Percentiles rank a stretch among this genome's conserved stretches.
phyloP scores from a whole-genome alignment of 2,113 vertebrate genomes.

The Machaerirhynchus nigripectus region DNA sequence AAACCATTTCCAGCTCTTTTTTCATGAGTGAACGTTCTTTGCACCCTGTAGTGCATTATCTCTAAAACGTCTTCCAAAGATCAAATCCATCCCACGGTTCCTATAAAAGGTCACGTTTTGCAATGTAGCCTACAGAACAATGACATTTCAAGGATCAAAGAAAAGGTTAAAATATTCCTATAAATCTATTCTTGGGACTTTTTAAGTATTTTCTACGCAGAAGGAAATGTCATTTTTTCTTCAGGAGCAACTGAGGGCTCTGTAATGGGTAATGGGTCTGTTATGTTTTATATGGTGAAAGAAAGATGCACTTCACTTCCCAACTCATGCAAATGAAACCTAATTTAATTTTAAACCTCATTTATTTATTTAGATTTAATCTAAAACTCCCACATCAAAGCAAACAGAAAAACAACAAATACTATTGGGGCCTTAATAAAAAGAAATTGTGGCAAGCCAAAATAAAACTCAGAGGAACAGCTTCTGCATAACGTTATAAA shows the following conservation, averaged over 20 bases:
- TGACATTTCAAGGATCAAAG: constrained; percentile 86
- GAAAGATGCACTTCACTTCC: constrained; percentile 30
- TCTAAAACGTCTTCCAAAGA: constrained; percentile 70
- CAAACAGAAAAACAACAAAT: constrained; percentile 62
- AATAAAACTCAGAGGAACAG: constrained; percentile 54
- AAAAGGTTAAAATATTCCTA: constrained; percentile 89
- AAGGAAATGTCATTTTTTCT: constrained; percentile 75
- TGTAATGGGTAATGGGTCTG: constrained; percentile 33
- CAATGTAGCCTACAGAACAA: constrained; percentile 79
- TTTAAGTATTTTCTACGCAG: constrained; percentile 73
- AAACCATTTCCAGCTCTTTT: constrained; percentile 33
- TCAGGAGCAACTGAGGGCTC: constrained; percentile 42
- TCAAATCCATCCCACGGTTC: constrained; percentile 62
- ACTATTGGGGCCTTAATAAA: constrained; percentile 62
- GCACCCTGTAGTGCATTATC: constrained; percentile 65
- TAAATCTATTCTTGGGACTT: constrained; percentile 81
- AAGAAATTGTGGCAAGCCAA: constrained; percentile 59
- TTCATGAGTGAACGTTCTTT: constrained; percentile 23
- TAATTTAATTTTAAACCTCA: constrained; percentile 60
- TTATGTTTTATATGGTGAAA: constrained; percentile 1
- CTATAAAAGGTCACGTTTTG: constrained; percentile 79
- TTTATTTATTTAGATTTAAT: constrained; percentile 65
- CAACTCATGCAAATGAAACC: constrained; percentile 26
- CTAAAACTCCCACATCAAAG: constrained; percentile 63
- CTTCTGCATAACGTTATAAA: constrained; percentile 55